phyloP scores from a whole-genome alignment of 2,797 vertebrate genomes.

The Emys orbicularis region DNA sequence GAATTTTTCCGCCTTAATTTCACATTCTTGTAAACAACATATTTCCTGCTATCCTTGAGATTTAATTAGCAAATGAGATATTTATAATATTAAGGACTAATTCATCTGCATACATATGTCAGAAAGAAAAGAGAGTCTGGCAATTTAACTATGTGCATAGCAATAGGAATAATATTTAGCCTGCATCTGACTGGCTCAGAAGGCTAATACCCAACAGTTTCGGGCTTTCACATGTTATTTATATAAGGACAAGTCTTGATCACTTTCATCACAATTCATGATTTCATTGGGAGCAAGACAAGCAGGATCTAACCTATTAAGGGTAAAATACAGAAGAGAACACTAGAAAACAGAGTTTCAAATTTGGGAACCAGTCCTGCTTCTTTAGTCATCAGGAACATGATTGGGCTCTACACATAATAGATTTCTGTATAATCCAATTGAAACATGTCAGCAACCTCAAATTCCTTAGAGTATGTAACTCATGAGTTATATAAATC shows the following conservation, averaged over 20 bases:
- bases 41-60: slow-evolving; percentile 4
- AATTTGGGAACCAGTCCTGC: neutral
- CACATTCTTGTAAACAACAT: slow-evolving; percentile 33
- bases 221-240: neutral
- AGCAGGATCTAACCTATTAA: neutral
- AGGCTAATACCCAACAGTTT: slow-evolving; percentile 8
- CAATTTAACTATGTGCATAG: neutral
- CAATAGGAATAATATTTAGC: neutral
- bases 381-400: neutral
- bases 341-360: neutral
- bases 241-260: neutral
- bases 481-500: neutral
- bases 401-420: neutral
- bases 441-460: neutral
- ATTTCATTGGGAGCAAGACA: neutral
- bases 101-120: neutral
- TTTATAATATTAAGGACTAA: slow-evolving; percentile 23
- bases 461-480: neutral
- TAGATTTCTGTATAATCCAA: neutral
- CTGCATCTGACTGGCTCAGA: neutral
- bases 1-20: neutral
- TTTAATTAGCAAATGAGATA: slow-evolving; percentile 42
- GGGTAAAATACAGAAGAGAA: neutral
- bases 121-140: neutral
- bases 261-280: neutral